Evolutionary conservation across 2,888 invertebrate genomes (phyloP), one percentile per base, ranked within the genome.

Genomic region (Alentia gelatinosa): DNA sequence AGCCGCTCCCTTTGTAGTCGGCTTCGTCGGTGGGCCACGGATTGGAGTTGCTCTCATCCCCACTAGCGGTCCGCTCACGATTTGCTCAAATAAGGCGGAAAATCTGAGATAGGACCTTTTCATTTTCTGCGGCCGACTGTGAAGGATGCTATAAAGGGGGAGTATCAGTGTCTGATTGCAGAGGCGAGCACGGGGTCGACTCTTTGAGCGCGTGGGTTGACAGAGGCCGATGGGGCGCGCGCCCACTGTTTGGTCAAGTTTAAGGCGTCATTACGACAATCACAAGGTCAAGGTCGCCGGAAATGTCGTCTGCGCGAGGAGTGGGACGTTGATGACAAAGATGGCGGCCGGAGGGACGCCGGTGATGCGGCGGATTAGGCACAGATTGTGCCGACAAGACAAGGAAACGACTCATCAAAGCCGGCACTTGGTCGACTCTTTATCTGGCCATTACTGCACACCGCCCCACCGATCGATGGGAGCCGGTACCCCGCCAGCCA

Each of bases 1-100:
- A 68, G 68, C 68, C 12, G 35, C 40, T 75, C 83, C 40, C 83
- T 83, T 83, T 83, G 83, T 83, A 83, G 83, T 39, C 39, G n/a
- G 40, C 26, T 40, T 83, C 39, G 40, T 83, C 68, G 68, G 30
- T 12, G 12, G 68, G 30, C 23, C 12, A 83, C 39, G 39, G 39
- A 37, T 23, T 1, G n/a, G 83, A 83, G 40, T 83, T 40, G 83
- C 83, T 83, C 83, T 5, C 68, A 68, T 68, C 68, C 68, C 30
- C 30, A 68, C 37, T 83, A 39, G n/a, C 26, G 83, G 39, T 37
- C 23, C n/a, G 83, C 83, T 56, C 68, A 23, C 83, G 37, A 83
- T 83, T 83, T 83, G 83, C 83, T 83, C 83, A 83, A 83, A 83
- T 83, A 83, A 83, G 83, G 83, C 83, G 40, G 83, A 83, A 83